phyloP scores from a whole-genome alignment of 2,113 vertebrate species.

The Ageneiosus marmoratus region DNA sequence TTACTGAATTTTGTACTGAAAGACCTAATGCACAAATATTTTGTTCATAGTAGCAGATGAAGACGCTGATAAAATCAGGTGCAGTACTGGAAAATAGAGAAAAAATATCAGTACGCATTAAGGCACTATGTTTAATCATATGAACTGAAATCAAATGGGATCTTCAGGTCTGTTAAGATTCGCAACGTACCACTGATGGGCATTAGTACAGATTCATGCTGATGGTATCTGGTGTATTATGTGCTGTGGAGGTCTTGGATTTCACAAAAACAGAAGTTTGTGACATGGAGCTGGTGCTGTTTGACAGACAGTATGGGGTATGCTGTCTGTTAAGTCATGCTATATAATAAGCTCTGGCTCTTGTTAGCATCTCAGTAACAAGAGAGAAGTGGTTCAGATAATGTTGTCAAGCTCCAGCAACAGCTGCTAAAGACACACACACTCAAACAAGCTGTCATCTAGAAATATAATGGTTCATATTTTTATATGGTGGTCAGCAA shows the following conservation, averaged over 20 bases:
- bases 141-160: background rate
- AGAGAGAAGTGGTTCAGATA: constrained; percentile 1
- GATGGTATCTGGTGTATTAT: background rate
- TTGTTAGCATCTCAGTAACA: constrained; percentile 21
- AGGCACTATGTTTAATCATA: background rate
- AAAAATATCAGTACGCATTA: too few relatives aligned
- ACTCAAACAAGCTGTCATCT: background rate
- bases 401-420: background rate
- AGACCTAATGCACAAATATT: background rate
- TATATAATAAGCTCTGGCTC: constrained; percentile 27
- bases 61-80: background rate
- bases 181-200: background rate
- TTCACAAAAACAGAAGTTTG: background rate
- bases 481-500: background rate
- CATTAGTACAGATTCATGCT: background rate
- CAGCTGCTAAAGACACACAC: constrained; percentile 10
- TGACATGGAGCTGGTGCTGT: background rate
- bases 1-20: background rate
- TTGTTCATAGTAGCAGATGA: background rate
- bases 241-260: background rate
- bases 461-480: background rate
- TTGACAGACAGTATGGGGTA: background rate
- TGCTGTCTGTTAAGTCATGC: background rate
- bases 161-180: background rate
- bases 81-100: background rate